phyloP scores from a whole-genome alignment of 2,113 vertebrate genomes.

The Chrysemys picta region DNA sequence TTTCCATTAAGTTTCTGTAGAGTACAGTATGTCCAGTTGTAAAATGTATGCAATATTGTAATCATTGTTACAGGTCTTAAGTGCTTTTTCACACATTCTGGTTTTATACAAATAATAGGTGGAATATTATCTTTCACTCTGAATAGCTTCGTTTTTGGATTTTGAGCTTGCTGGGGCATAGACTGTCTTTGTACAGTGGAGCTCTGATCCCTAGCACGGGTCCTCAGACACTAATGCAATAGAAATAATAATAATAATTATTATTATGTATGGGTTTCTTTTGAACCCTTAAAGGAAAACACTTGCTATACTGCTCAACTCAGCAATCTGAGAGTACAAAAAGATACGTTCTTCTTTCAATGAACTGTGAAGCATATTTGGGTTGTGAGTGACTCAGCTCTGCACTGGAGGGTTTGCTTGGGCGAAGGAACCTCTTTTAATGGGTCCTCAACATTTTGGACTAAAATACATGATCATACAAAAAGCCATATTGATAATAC shows the following conservation, averaged over 20 bases:
- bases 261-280: not conserved
- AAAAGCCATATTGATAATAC: accelerated
- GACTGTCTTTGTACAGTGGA: not conserved
- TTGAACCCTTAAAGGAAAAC: not conserved
- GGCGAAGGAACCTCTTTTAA: not conserved
- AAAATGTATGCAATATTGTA: not conserved
- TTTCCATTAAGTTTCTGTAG: not conserved
- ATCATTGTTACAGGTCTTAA: not conserved
- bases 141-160: not conserved
- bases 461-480: not conserved
- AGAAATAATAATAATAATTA: accelerated
- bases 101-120: not conserved
- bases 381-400: not conserved
- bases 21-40: not conserved
- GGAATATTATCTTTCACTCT: not conserved
- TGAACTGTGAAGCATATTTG: not conserved
- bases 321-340: not conserved
- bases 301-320: accelerated
- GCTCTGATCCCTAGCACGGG: accelerated
- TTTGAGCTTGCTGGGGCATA: not conserved
- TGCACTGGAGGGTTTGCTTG: not conserved
- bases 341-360: not conserved
- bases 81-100: not conserved
- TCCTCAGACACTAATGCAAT: accelerated
- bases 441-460: not conserved